Evolutionary conservation across 2,797 vertebrate genomes (phyloP).

Genomic region (Coregonus ussuriensis): DNA sequence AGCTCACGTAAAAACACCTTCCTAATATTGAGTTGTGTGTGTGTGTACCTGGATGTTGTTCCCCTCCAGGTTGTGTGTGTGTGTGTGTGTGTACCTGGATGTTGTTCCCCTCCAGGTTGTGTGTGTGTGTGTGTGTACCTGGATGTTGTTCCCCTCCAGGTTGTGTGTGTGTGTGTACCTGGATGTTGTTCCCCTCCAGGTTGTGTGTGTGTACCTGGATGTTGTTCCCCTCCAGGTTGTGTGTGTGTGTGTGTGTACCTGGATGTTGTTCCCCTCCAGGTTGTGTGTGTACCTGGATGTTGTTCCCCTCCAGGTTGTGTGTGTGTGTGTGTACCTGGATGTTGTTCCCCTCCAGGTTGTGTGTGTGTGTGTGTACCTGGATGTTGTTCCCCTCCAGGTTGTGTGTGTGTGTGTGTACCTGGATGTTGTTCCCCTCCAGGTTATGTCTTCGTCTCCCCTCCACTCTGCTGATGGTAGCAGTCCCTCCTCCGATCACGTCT

Average conservation of each 20-base stretch:
- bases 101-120: no score
- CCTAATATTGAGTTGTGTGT: background rate
- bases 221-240: constrained; percentile 87
- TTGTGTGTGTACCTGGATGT: no score
- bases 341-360: no score
- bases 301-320: no score
- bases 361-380: background rate
- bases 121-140: constrained; percentile 4
- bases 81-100: no score
- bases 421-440: constrained; percentile 83
- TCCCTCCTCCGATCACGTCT: constrained; percentile 92
- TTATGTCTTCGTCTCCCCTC: no score
- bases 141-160: constrained; percentile 6
- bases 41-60: no score
- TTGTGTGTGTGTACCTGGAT: constrained; percentile 66
- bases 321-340: background rate
- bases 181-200: constrained; percentile 85
- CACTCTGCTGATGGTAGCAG: constrained; percentile 95
- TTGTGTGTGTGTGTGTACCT: constrained; percentile 46
- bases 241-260: constrained; percentile 44
- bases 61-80: no score
- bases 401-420: background rate
- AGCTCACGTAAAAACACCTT: no score
- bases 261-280: no score
- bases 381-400: background rate